phyloP scores from a whole-genome alignment of 2,888 invertebrate genomes.

The Neria commutata region DNA sequence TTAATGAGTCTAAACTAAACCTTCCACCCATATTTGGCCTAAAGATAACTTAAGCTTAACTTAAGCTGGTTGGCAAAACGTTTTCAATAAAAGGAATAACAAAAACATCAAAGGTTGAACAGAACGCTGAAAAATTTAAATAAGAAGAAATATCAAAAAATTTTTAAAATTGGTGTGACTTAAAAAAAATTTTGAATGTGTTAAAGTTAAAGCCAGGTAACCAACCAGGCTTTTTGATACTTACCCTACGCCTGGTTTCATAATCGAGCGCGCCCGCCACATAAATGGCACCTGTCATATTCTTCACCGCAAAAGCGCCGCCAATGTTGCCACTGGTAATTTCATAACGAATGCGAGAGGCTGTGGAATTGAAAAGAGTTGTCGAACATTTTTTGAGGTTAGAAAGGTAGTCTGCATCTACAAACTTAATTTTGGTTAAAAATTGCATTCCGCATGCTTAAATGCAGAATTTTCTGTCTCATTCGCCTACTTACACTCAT shows the following conservation, averaged over 20 bases:
- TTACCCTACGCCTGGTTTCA: constrained; percentile 93
- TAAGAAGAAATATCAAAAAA: no score
- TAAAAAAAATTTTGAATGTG: no score
- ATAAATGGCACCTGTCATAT: constrained; percentile 98
- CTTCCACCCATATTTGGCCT: no score
- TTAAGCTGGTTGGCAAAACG: no score
- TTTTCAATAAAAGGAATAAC: no score
- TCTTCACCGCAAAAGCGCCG: constrained; percentile 96
- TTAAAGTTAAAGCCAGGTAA: no score
- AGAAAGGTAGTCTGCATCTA: not conserved
- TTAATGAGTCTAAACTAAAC: no score
- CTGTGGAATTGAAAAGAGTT: constrained; percentile 65
- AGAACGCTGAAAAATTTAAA: no score
- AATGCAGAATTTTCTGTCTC: not conserved
- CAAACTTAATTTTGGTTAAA: not conserved
- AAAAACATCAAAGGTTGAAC: no score
- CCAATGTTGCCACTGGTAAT: constrained; percentile 99
- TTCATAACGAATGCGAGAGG: constrained; percentile 98
- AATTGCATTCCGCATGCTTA: not conserved
- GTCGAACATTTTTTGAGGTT: not conserved
- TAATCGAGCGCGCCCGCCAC: constrained; percentile 97
- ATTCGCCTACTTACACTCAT: constrained; percentile 85
- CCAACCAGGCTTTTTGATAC: no score
- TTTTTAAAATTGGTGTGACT: no score
- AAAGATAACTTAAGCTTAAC: no score